phyloP scores from a whole-genome alignment of 2,888 invertebrate species.

The Tenthredo livida region DNA sequence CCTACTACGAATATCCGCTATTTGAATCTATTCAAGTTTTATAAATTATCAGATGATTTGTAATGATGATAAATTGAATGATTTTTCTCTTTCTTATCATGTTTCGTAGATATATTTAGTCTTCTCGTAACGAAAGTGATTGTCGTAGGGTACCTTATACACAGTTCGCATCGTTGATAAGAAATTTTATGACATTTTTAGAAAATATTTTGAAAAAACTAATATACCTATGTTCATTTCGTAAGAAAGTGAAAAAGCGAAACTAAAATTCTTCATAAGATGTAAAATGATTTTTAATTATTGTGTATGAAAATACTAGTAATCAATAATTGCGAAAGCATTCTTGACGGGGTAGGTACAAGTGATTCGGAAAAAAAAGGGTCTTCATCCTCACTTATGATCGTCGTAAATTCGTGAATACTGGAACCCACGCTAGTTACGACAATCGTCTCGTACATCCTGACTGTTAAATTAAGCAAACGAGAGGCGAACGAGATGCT shows the following conservation, averaged over 20 bases:
- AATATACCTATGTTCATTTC: background rate
- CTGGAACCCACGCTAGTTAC: background rate
- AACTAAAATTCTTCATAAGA: background rate
- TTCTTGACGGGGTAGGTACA: background rate
- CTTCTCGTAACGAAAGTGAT: too few species aligned
- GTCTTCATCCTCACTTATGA: background rate
- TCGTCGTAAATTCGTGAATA: background rate
- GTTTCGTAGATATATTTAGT: too few species aligned
- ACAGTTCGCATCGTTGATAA: too few species aligned
- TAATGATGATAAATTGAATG: too few species aligned
- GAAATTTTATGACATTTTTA: background rate
- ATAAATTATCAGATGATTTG: too few species aligned
- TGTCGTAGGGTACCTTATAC: too few species aligned
- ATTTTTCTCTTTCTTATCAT: too few species aligned
- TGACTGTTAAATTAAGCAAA: conserved; percentile 64
- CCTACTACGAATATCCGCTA: background rate
- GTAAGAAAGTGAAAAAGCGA: background rate
- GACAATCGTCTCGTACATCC: conserved; percentile 22
- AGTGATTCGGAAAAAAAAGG: background rate
- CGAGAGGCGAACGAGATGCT: background rate
- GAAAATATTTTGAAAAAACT: background rate
- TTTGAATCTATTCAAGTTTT: too few species aligned
- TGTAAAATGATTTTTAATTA: background rate
- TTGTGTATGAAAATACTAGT: background rate
- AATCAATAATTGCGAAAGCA: background rate